These are phyloP conservation scores for Neodiprion fabricii DNA, from an alignment of 1,140 invertebrate species.

Conservation along the genomic window DNA sequence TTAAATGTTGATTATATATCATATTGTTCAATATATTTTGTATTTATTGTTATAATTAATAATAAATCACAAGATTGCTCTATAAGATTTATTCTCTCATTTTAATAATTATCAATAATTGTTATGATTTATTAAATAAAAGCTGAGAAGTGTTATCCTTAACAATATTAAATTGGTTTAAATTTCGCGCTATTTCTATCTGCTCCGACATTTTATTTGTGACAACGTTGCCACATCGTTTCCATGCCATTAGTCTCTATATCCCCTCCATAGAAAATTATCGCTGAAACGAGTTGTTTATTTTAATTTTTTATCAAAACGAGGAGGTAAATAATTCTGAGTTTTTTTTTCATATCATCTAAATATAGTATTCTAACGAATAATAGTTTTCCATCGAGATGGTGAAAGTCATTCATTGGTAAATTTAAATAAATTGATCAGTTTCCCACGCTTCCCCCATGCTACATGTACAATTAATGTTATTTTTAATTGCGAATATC, in stretches of 20 bases:
- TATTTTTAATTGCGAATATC: constrained; percentile 16
- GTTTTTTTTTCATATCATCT: constrained; percentile 3
- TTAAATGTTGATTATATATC: too few species aligned
- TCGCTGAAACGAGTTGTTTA: constrained; percentile 6
- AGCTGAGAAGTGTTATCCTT: constrained; percentile 5
- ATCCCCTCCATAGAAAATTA: constrained; percentile 9
- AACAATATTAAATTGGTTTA: constrained; percentile 4
- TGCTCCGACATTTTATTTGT: constrained; percentile 8
- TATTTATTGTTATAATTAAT: too few species aligned
- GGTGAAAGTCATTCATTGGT: constrained; percentile 10
- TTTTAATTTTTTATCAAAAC: constrained; percentile 12
- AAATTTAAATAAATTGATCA: constrained; percentile 11
- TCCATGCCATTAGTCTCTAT: constrained; percentile 5
- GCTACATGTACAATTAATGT: constrained; percentile 9
- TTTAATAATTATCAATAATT: constrained; percentile 13
- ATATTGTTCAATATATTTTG: too few species aligned
- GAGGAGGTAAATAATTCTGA: constrained; percentile 1
- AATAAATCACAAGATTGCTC: too few species aligned
- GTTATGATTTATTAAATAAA: neutral
- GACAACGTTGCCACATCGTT: constrained; percentile 14
- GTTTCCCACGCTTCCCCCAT: constrained; percentile 6
- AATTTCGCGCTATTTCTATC: neutral
- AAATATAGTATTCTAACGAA: constrained; percentile 7
- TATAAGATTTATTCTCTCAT: constrained; percentile 5
- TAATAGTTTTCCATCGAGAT: constrained; percentile 9